Percentiles rank a stretch among this genome's conserved stretches.
Evolutionary conservation across 1,140 invertebrate genomes (phyloP).

Genomic region (Hycleus phaleratus): DNA sequence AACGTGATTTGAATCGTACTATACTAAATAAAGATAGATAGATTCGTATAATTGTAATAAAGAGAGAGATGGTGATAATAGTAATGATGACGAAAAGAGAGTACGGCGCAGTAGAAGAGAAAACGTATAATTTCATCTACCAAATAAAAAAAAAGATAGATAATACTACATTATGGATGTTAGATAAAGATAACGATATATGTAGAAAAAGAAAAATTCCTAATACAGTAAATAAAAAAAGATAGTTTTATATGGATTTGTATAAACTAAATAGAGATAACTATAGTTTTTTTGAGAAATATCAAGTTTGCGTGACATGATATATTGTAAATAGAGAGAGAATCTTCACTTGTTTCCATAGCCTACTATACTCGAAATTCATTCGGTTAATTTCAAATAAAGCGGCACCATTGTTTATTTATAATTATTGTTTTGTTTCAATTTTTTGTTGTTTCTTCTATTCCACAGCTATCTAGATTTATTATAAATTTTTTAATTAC

Average conservation of each 20-base stretch:
- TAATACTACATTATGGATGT: constrained; percentile 14
- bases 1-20: too few species aligned
- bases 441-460: too few species aligned
- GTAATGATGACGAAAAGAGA: neutral
- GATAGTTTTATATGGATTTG: too few species aligned
- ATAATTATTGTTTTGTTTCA: too few species aligned
- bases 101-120: constrained; percentile 14
- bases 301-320: constrained; percentile 20
- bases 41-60: neutral
- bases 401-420: too few species aligned
- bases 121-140: constrained; percentile 16
- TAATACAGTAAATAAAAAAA: too few species aligned
- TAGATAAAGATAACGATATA: constrained; percentile 11
- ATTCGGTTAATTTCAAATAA: too few species aligned
- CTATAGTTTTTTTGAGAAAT: too few species aligned
- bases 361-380: neutral
- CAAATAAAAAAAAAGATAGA: constrained; percentile 11
- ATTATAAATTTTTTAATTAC: too few species aligned
- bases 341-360: constrained; percentile 11
- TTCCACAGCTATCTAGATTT: too few species aligned
- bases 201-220: too few species aligned
- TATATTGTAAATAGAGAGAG: constrained; percentile 25
- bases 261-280: too few species aligned
- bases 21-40: neutral
- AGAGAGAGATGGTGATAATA: constrained; percentile 12